phyloP scores from a whole-genome alignment of 2,113 vertebrate species.

The Ifrita kowaldi region DNA sequence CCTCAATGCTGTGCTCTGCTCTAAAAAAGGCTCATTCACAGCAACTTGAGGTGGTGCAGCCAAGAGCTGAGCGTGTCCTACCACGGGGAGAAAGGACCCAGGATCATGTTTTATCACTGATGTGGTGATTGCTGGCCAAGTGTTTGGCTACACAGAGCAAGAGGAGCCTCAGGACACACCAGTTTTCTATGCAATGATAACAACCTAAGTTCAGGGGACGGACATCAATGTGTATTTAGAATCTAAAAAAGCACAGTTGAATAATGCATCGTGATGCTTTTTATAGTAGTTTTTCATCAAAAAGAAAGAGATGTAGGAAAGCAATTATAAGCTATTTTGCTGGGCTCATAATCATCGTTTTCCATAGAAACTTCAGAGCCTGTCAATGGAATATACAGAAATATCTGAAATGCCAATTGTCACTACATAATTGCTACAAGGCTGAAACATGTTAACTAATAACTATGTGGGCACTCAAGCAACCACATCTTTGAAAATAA shows the following conservation, averaged over 20 bases:
- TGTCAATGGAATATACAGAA: slow-evolving; percentile 5
- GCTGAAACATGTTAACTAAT: background rate
- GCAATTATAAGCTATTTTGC: slow-evolving; percentile 28
- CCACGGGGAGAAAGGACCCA: background rate
- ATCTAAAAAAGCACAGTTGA: background rate
- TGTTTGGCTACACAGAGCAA: background rate
- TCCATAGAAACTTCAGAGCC: slow-evolving; percentile 28
- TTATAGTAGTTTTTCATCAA: background rate
- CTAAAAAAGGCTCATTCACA: background rate
- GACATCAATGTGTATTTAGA: background rate
- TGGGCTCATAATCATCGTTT: slow-evolving; percentile 2
- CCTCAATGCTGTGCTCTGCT: background rate
- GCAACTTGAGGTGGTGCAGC: background rate
- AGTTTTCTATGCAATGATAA: background rate
- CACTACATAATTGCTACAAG: slow-evolving; percentile 35
- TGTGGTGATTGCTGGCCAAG: background rate
- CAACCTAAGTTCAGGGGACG: background rate
- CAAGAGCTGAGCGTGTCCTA: background rate
- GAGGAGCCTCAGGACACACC: background rate
- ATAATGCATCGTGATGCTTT: background rate
- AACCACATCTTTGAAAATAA: background rate
- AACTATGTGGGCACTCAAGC: background rate
- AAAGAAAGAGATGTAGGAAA: background rate
- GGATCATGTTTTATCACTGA: background rate
- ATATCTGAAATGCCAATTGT: slow-evolving; percentile 39